Conservation (phyloP, 2,113 vertebrate genomes). For the Triplophysa rosa region DNA sequence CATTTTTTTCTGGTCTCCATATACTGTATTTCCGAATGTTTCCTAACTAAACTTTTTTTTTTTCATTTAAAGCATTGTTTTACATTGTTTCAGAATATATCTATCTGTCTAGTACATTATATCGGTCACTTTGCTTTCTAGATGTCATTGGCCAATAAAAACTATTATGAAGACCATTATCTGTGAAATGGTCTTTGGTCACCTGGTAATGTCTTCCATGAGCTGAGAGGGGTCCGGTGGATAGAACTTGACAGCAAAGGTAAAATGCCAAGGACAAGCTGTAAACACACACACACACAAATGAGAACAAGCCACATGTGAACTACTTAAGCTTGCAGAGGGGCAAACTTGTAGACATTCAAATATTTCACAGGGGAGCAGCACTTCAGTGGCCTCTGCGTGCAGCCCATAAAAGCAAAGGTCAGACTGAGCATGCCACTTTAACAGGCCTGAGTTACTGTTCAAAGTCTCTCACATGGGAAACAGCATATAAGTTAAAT, state of each 20-base stretch:
- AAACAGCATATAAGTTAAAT: conserved; percentile 1
- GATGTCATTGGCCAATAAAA: too few species aligned
- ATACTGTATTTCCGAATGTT: too few species aligned
- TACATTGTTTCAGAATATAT: too few species aligned
- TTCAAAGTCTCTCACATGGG: conserved; percentile 16
- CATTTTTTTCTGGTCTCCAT: too few species aligned
- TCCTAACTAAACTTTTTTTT: too few species aligned
- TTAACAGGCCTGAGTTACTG: not conserved
- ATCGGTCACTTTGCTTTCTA: too few species aligned
- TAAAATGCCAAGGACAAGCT: conserved; percentile 91
- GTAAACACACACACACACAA: conserved; percentile 56
- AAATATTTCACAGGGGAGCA: not conserved
- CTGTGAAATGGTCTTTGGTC: conserved; percentile 8
- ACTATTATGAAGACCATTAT: not conserved
- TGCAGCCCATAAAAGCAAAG: conserved; percentile 25
- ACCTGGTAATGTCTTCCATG: conserved; percentile 98
- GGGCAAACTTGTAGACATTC: not conserved
- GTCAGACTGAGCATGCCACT: conserved; percentile 11
- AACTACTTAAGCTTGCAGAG: not conserved
- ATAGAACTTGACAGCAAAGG: conserved; percentile 97
- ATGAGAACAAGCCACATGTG: not conserved
- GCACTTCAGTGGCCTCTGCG: not conserved
- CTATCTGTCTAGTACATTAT: too few species aligned
- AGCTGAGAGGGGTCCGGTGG: conserved; percentile 96
- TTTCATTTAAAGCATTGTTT: too few species aligned